Conservation (phyloP, 2,797 vertebrate genomes). For the Iguana delicatissima region DNA sequence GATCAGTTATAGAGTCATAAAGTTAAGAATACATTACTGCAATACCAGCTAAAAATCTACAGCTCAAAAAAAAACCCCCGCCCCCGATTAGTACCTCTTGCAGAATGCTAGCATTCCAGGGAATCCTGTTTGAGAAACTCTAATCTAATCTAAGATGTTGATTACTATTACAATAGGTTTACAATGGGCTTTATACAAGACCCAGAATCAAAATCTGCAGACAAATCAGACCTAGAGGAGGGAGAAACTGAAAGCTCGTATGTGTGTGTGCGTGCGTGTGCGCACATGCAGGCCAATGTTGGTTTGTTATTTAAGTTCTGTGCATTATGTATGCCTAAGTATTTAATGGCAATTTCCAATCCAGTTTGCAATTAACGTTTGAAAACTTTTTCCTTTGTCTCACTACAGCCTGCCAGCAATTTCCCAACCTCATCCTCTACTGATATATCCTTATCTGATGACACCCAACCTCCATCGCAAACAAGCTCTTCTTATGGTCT, state of each 20-base stretch:
- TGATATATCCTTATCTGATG: constrained; percentile 79
- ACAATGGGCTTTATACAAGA: not conserved
- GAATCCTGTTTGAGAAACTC: too few species aligned
- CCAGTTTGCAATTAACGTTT: not conserved
- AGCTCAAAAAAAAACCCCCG: too few species aligned
- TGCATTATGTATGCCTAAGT: not conserved
- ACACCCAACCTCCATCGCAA: constrained; percentile 81
- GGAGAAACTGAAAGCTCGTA: not conserved
- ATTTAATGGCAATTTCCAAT: not conserved
- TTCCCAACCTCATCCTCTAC: constrained; percentile 81
- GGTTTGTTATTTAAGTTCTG: not conserved
- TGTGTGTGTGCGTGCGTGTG: not conserved
- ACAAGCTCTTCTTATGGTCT: constrained; percentile 82
- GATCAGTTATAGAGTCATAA: too few species aligned
- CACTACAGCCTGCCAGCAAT: constrained; percentile 82
- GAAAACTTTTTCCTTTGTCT: constrained; percentile 64
- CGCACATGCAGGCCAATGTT: not conserved
- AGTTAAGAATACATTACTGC: too few species aligned
- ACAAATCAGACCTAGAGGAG: not conserved
- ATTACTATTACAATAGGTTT: not conserved
- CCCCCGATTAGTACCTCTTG: too few species aligned
- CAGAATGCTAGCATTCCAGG: too few species aligned
- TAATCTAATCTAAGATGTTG: not conserved
- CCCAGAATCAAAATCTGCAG: not conserved
- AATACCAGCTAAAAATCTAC: too few species aligned